A percentile compares a stretch with the other conserved stretches of the same genome.
phyloP scores from a whole-genome alignment of 2,113 vertebrate genomes.

The Scomber japonicus region DNA sequence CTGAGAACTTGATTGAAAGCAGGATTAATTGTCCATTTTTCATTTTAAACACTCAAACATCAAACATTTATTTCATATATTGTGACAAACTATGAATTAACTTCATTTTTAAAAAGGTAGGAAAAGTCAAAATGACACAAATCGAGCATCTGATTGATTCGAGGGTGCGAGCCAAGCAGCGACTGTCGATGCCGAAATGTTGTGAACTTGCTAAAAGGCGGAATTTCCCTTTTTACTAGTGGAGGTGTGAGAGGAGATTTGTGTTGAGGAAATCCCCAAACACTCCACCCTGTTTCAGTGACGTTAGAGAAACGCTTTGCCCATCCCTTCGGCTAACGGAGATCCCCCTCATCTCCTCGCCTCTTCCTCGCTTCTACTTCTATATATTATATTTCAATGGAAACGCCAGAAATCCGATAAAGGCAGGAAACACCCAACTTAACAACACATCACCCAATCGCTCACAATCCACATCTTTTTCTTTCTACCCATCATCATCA shows the following conservation, averaged over 20 bases:
- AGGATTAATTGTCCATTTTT: too few species aligned
- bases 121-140: too few species aligned
- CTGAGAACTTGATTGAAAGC: neutral
- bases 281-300: slow-evolving; percentile 14
- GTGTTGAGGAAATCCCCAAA: slow-evolving; percentile 29
- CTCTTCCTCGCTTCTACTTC: too few species aligned
- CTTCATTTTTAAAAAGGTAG: too few species aligned
- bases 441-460: too few species aligned
- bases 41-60: too few species aligned
- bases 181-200: neutral
- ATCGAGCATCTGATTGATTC: too few species aligned
- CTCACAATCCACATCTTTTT: neutral
- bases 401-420: too few species aligned
- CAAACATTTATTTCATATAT: too few species aligned
- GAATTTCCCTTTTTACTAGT: slow-evolving; percentile 26
- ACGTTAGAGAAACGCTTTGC: neutral
- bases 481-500: neutral
- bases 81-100: too few species aligned
- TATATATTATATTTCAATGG: too few species aligned
- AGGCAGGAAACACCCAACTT: too few species aligned
- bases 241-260: neutral
- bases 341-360: neutral
- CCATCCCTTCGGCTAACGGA: neutral
- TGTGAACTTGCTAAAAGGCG: neutral
- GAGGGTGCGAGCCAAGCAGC: neutral